Conservation (phyloP, 2,888 invertebrate genomes). For the Orgyia antiqua region DNA sequence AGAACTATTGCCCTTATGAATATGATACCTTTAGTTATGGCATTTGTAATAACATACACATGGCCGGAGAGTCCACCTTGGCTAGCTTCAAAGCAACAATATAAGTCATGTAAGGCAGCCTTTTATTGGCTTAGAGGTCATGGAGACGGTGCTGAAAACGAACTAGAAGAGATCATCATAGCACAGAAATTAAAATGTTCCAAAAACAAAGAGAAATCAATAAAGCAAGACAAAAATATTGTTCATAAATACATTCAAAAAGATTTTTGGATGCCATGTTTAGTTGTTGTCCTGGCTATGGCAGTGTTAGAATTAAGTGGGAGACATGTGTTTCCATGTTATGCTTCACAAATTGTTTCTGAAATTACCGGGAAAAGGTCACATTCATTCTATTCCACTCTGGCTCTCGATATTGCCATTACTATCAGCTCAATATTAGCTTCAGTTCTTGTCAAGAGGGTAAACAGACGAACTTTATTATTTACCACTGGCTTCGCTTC, state of each 20-base stretch:
- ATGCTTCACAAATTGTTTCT: slow-evolving; percentile 33
- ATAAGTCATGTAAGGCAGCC: slow-evolving; percentile 61
- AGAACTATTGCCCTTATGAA: slow-evolving; percentile 31
- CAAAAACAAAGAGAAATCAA: not conserved
- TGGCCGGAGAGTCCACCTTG: slow-evolving; percentile 81
- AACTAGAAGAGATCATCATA: slow-evolving; percentile 31
- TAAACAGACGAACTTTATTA: slow-evolving; percentile 31
- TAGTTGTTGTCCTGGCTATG: slow-evolving; percentile 21
- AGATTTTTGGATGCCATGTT: slow-evolving; percentile 23
- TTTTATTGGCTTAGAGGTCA: slow-evolving; percentile 72
- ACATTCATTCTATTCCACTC: slow-evolving; percentile 26
- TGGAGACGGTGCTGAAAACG: slow-evolving; percentile 22
- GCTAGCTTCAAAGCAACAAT: slow-evolving; percentile 61
- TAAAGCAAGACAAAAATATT: not conserved
- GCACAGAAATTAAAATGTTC: slow-evolving; percentile 24
- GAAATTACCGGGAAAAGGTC: slow-evolving; percentile 20
- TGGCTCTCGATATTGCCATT: slow-evolving; percentile 32
- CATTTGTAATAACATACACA: slow-evolving; percentile 34
- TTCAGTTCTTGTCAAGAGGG: slow-evolving; percentile 17
- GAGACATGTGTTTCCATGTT: slow-evolving; percentile 34
- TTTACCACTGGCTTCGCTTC: slow-evolving; percentile 31
- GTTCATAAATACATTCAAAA: slow-evolving; percentile 12
- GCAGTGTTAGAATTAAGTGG: slow-evolving; percentile 31
- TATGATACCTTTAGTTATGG: slow-evolving; percentile 50
- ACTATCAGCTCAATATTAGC: slow-evolving; percentile 23